Evolutionary conservation across 2,797 vertebrate genomes (phyloP), one percentile per base, ranked within the genome.

Genomic region (Taeniopygia guttata): DNA sequence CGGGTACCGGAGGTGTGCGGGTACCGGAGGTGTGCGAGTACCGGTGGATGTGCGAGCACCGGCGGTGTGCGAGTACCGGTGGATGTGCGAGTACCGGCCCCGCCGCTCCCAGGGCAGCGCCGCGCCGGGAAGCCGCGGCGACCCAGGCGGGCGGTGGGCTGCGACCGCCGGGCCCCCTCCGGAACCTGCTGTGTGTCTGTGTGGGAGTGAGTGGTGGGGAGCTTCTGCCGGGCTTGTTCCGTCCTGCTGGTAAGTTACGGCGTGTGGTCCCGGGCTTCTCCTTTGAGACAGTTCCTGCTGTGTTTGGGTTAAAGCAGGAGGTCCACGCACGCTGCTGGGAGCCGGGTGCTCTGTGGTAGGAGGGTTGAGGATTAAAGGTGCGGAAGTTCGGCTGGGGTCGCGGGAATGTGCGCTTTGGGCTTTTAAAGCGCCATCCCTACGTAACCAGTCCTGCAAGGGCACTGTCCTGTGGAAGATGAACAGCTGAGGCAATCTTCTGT

Each of bases 21-120:
- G n/a, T n/a, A n/a, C n/a, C n/a, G n/a, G n/a, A n/a, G n/a, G n/a
- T 89, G 87, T 84, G 80, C 89, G 80, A 90, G 87, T 90, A 78
- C 16, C 23, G 62, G 48, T 27, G n/a, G n/a, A n/a, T n/a, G n/a
- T n/a, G n/a, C n/a, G n/a, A n/a, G n/a, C n/a, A n/a, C n/a, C n/a
- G n/a, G n/a, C n/a, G n/a, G n/a, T n/a, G n/a, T n/a, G n/a, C n/a
- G n/a, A n/a, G n/a, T n/a, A n/a, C n/a, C n/a, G n/a, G n/a, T n/a
- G n/a, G n/a, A 89, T n/a, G n/a, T n/a, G 80, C 89, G 80, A 90
- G 87, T 90, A 78, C 16, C 23, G 62, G 48, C 27, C 40, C 82
- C 52, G 70, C 60, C 58, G 49, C 29, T 40, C 22, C 67, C 29
- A 16, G 16, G 80, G 49, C 51, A 42, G 16, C 13, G 29, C 68